These are phyloP conservation scores for Reticulitermes speratus DNA, from an alignment of 1,140 invertebrate species.

Conservation along the genomic window DNA sequence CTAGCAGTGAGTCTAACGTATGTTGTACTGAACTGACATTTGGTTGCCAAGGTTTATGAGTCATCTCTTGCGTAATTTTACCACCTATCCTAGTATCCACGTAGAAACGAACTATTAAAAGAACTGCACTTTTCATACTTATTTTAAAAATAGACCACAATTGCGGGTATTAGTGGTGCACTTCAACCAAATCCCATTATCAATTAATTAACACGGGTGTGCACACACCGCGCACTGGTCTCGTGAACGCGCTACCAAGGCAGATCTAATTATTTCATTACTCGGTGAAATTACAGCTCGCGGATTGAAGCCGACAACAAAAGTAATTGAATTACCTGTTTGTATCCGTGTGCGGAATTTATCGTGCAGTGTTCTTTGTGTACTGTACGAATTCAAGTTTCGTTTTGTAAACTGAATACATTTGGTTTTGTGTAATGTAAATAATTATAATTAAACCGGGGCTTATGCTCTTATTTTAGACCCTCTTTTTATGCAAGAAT, in stretches of 20 bases:
- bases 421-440: neutral
- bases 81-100: no score
- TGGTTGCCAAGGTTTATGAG: no score
- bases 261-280: constrained; percentile 20
- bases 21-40: no score
- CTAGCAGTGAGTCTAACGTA: no score
- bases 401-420: neutral
- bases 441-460: neutral
- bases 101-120: no score
- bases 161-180: neutral
- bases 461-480: neutral
- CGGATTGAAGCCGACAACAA: neutral
- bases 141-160: neutral
- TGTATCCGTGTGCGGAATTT: neutral
- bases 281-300: constrained; percentile 10
- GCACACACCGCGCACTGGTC: neutral
- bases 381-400: neutral
- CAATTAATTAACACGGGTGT: constrained; percentile 16
- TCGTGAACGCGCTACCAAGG: neutral
- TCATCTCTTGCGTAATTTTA: no score
- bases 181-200: neutral
- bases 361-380: constrained; percentile 3
- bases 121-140: no score
- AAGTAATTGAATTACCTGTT: neutral
- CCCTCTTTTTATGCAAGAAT: no score